Base-by-base conservation (phyloP, 2,797 vertebrate genomes). In the Harpagifer antarcticus region DNA sequence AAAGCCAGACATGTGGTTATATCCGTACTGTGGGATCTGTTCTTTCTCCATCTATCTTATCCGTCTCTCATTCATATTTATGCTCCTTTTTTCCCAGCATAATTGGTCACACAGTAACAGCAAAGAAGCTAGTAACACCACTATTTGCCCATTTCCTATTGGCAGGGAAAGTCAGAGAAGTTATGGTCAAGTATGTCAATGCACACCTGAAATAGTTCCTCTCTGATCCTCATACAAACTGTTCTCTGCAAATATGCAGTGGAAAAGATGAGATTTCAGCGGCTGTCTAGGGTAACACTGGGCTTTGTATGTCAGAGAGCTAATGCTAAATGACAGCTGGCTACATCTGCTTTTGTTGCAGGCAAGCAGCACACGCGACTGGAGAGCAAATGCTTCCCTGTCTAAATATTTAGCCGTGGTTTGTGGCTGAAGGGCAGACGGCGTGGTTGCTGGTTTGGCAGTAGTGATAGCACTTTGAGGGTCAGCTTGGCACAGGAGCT, bases 271-370 rank as follows among this genome's bases (percentile, higher is more conserved):
- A 47, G 2, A 72, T 72, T 62, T 70, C 52, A 50, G 16, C 0
- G 6, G 44, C 20, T 68, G 55, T 77, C 33, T 11, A 14, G 23
- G 6, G 11, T 37, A 50, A 78, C 52, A 57, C 23, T 67, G 7
- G 33, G 33, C 6, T 83, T 74, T 81, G 49, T 73, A 43, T 65
- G 27, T 63, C 13, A 1, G 16, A 47, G 49, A 68, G 62, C 62
- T 82, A 66, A 83, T 74, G 70, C 63, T 74, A 64, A 78, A 68
- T 73, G 75, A 88, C 88, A 82, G 66, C 79, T 62, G 67, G 74
- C 57, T 72, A 74, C 84, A 84, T 91, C 86, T 88, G 86, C 78
- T 82, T 88, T 82, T 83, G 73, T 80, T 78, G 73, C 76, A 84
- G 67, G 73, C 76, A 74, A 20, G 23, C 23, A 27, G 23, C 60